A percentile compares a stretch with the other conserved stretches of the same genome.
phyloP scores from a whole-genome alignment of 2,797 vertebrate genomes.

The Pantherophis vulpinus region DNA sequence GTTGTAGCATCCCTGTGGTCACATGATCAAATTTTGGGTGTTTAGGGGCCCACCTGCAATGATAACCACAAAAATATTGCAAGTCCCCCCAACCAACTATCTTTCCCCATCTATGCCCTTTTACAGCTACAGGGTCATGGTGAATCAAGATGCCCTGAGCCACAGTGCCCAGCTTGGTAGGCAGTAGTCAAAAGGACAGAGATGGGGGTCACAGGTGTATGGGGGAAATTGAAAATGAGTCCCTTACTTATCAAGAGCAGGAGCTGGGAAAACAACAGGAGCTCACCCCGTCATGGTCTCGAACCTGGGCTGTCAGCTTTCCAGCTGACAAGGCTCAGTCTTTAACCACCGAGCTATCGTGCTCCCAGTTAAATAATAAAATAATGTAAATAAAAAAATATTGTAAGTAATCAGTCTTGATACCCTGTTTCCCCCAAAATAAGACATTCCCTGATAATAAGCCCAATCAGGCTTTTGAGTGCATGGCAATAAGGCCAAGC shows the following conservation, averaged over 20 bases:
- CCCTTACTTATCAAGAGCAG: not conserved
- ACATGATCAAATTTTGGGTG: not conserved
- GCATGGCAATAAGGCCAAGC: too few species aligned
- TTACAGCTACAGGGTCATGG: not conserved
- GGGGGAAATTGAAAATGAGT: not conserved
- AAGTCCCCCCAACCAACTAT: not conserved
- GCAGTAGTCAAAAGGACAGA: not conserved
- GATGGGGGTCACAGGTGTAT: not conserved
- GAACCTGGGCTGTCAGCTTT: not conserved
- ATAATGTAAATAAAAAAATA: not conserved
- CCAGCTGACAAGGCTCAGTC: not conserved
- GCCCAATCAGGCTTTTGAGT: too few species aligned
- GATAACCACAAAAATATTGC: not conserved
- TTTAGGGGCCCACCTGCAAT: not conserved
- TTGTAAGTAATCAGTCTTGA: not conserved
- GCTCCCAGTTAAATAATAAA: not conserved
- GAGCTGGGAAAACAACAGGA: not conserved
- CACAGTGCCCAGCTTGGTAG: not conserved
- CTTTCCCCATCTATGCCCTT: not conserved
- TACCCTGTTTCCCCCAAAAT: too few species aligned
- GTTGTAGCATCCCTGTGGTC: not conserved
- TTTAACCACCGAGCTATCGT: not conserved
- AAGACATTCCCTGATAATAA: too few species aligned
- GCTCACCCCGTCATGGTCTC: not conserved
- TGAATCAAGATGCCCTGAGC: not conserved